Evolutionary conservation across 1,140 invertebrate species (phyloP), one percentile per base, ranked within the genome.

Genomic region (Habropoda laboriosa): DNA sequence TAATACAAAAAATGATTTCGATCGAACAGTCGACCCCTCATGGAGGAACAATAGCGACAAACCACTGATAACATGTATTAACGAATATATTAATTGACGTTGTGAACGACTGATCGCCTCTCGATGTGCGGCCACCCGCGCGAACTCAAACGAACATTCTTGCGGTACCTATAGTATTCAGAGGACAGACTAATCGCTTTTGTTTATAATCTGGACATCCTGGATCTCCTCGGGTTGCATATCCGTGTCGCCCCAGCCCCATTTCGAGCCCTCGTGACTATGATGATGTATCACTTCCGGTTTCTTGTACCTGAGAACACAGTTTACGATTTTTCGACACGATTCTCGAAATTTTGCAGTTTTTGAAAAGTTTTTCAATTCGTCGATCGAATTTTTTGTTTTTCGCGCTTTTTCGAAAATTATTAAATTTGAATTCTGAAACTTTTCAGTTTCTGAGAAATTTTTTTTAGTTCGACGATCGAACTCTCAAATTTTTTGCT

Each of bases 191-290:
- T 87, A 92, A 27, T 92, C 89, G 60, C 67, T 55, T 51, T 93
- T 93, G 63, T 93, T 92, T 5, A 88, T 84, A 7, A 93, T 93
- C 0, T 91, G 61, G 8, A 91, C 94, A 1, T 85, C 77, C 35
- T 93, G 88, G 38, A 92, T 93, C 38, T 95, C 94, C 10, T 95
- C 94, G 6, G 91, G 88, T 12, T 90, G 86, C 91, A 95, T 94
- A 63, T 95, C 95, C 38, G 87, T 84, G 81, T 95, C 95, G 21
- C 94, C 94, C 95, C 95, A 96, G 0, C 95, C 95, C 95, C 95
- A 95, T 6, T 95, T 93, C 75, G 91, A 90, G 64, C 55, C 92
- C 45, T 92, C 94, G 81, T 92, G 93, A 21, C 81, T 89, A 64
- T 93, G 94, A 30, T 90, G 86, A 24, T 85, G 87, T 3, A 13